Base-by-base conservation (phyloP, 1,140 invertebrate genomes). In the Bacillus rossius region DNA sequence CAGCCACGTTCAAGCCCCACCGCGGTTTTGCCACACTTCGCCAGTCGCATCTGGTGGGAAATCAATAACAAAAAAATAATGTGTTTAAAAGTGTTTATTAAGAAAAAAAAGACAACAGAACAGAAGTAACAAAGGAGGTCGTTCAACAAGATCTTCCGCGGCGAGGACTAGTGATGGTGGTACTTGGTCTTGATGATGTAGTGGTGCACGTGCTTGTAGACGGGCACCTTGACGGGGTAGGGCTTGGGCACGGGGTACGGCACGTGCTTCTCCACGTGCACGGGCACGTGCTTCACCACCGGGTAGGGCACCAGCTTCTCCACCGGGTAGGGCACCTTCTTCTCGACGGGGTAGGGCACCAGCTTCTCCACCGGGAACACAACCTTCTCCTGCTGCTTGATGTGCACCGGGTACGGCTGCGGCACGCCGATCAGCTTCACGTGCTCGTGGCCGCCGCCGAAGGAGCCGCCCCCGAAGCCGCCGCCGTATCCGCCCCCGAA, bases 251-350 rank as follows among this genome's bases (percentile, higher is more conserved):
- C 43, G 43, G 4, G 43, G 4, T 7, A 7, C 23, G 17, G 17
- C 5, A 45, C n/a, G 17, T 45, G 17, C 43, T 45, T 45, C 17
- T 20, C 23, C 43, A 45, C 43, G 17, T 45, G 43, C 5, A 20
- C 17, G 23, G 43, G 43, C 43, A 45, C 43, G 17, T 19, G 43
- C 43, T 45, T 45, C 5, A 45, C 23, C 4, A 45, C 43, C 4
- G 17, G 43, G 43, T 45, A 45, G 23, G 43, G 43, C 13, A 45
- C 43, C 23, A 25, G 43, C 43, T 45, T 45, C 43, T 45, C 43
- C 43, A 45, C 43, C 5, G 43, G 43, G 13, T 45, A 45, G 43
- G 43, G 43, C 4, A 45, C 13, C 43, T 25, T 45, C 43, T 45
- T 45, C 43, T 45, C 43, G 4, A 45, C 23, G 43, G 17, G 43